Percentiles rank a stretch among this genome's conserved stretches.
Conservation (phyloP, 2,888 invertebrate species). For the Euphydryas editha region DNA sequence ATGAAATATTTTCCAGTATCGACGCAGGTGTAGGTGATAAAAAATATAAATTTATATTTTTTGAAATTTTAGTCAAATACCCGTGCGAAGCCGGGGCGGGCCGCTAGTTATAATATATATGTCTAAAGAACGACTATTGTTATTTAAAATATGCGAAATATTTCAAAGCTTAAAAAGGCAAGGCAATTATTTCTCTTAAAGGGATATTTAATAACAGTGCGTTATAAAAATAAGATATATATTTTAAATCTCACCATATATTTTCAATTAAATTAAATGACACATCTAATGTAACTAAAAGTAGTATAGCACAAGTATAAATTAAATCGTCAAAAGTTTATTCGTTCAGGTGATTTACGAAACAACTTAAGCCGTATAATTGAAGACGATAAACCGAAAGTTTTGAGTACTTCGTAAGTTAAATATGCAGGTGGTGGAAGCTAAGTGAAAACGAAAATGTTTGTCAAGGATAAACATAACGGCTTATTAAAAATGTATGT, state of each 20-base stretch:
- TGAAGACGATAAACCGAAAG: constrained; percentile 32
- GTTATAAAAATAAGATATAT: background rate
- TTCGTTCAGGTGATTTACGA: constrained; percentile 29
- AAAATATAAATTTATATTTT: too few relatives aligned
- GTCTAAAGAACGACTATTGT: too few relatives aligned
- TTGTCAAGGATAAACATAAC: constrained; percentile 22
- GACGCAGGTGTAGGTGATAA: too few relatives aligned
- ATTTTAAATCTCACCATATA: too few relatives aligned
- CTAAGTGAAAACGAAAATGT: constrained; percentile 43
- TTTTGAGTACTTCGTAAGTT: constrained; percentile 32
- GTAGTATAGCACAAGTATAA: background rate
- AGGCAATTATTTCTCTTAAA: background rate
- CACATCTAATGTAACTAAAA: background rate
- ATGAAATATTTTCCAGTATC: too few relatives aligned
- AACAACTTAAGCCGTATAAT: constrained; percentile 33
- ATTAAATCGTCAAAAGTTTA: constrained; percentile 18
- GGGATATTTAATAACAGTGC: background rate
- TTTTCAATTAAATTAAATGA: background rate
- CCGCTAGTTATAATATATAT: too few relatives aligned
- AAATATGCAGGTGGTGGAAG: constrained; percentile 41
- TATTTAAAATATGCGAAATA: too few relatives aligned
- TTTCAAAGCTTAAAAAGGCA: background rate
- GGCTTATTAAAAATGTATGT: constrained; percentile 29
- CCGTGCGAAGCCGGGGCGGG: too few relatives aligned
- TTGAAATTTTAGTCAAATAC: too few relatives aligned